phyloP scores from a whole-genome alignment of 2,888 invertebrate genomes.

The Amorpha juglandis region DNA sequence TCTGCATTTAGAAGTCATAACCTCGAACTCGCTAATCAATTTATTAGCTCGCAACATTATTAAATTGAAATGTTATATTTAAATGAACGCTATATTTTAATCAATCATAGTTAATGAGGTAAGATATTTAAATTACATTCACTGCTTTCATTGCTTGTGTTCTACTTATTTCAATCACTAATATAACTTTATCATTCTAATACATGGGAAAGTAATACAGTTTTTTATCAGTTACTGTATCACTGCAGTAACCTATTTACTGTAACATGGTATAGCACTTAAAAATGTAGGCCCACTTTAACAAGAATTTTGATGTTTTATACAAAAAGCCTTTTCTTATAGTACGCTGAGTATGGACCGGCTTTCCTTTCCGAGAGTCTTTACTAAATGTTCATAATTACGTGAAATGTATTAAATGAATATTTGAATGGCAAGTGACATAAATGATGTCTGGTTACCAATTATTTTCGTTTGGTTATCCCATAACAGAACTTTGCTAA shows the following conservation, averaged over 20 bases:
- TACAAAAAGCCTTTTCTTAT: background rate
- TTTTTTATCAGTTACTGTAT: background rate
- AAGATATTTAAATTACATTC: background rate
- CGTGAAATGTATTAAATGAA: too few relatives aligned
- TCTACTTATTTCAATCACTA: background rate
- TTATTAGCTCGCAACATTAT: background rate
- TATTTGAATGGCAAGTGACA: too few relatives aligned
- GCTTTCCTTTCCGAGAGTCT: background rate
- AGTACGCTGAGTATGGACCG: background rate
- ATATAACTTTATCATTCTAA: background rate
- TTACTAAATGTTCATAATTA: background rate
- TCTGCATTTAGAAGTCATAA: background rate
- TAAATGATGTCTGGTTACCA: too few relatives aligned
- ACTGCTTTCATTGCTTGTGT: constrained; percentile 3
- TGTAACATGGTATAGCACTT: background rate
- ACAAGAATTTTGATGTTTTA: background rate
- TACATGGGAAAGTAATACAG: background rate
- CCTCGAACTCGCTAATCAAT: constrained; percentile 1
- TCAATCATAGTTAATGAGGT: background rate
- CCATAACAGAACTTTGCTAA: background rate
- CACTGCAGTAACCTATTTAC: background rate
- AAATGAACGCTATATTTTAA: constrained; percentile 5
- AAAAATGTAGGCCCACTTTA: background rate
- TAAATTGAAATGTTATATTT: constrained; percentile 3
- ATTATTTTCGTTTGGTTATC: too few relatives aligned